Evolutionary conservation across 2,797 vertebrate genomes (phyloP).

Genomic region (Pangasius djambal): DNA sequence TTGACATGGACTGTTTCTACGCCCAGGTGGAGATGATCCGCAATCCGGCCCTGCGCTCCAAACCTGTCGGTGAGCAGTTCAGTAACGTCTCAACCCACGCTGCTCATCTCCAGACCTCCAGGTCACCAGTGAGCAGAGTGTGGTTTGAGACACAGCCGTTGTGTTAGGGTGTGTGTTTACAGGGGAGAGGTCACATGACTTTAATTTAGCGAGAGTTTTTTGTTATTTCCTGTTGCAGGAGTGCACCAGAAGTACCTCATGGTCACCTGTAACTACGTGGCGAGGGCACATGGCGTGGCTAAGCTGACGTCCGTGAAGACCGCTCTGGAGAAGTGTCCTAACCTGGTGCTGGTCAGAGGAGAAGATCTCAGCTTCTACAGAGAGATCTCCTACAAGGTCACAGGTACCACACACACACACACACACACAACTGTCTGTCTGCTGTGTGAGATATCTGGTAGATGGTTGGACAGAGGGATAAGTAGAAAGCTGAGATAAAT

Average conservation of each 20-base stretch:
- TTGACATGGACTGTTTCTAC: conserved; percentile 94
- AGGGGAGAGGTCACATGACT: background rate
- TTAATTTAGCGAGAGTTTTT: background rate
- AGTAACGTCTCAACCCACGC: background rate
- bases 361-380: conserved; percentile 90
- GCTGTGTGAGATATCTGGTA: background rate
- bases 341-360: conserved; percentile 87
- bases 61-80: conserved; percentile 82
- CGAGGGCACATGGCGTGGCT: conserved; percentile 80
- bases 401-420: conserved; percentile 74
- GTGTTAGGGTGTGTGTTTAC: background rate
- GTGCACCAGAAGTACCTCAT: conserved; percentile 88
- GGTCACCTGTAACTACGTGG: conserved; percentile 92
- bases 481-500: background rate
- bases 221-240: conserved; percentile 64
- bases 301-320: conserved; percentile 84
- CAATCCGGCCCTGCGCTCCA: conserved; percentile 81
- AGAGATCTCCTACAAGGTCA: conserved; percentile 88
- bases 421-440: background rate
- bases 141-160: background rate
- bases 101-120: background rate
- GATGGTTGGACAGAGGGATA: background rate
- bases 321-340: conserved; percentile 85
- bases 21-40: conserved; percentile 93
- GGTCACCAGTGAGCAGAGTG: background rate